phyloP scores from a whole-genome alignment of 1,140 invertebrate genomes.

The Saccostrea echinata region DNA sequence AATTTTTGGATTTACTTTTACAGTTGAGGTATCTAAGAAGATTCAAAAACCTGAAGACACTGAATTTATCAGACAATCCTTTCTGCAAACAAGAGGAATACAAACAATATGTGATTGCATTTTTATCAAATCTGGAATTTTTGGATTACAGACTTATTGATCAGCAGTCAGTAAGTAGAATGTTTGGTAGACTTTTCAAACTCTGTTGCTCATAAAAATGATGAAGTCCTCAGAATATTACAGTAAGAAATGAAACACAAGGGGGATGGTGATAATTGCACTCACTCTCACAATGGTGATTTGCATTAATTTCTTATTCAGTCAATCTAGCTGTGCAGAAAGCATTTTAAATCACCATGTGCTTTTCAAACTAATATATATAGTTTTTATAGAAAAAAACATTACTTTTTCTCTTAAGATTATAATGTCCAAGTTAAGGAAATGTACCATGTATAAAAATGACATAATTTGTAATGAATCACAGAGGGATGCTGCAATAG shows the following conservation, averaged over 20 bases:
- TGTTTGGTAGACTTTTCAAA: not conserved
- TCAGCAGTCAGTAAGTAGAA: constrained; percentile 79
- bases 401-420: not conserved
- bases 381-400: not conserved
- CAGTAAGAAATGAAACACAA: not conserved
- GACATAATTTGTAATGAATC: not conserved
- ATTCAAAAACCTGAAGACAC: constrained; percentile 87
- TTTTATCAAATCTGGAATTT: constrained; percentile 88
- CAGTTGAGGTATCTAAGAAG: constrained; percentile 89
- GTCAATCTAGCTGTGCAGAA: too few relatives aligned
- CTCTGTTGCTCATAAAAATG: not conserved
- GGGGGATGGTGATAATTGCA: too few relatives aligned
- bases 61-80: constrained; percentile 91
- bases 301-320: too few relatives aligned
- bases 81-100: constrained; percentile 83
- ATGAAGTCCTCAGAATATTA: not conserved
- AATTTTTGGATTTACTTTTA: constrained; percentile 61
- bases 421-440: not conserved
- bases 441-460: not conserved
- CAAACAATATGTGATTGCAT: constrained; percentile 85
- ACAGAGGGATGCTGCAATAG: constrained; percentile 76
- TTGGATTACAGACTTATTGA: constrained; percentile 89
- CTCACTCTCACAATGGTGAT: too few relatives aligned
- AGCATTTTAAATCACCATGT: too few relatives aligned
- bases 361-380: not conserved